Conservation (phyloP, 2,797 vertebrate species). For the Leptoclinus maculatus region DNA sequence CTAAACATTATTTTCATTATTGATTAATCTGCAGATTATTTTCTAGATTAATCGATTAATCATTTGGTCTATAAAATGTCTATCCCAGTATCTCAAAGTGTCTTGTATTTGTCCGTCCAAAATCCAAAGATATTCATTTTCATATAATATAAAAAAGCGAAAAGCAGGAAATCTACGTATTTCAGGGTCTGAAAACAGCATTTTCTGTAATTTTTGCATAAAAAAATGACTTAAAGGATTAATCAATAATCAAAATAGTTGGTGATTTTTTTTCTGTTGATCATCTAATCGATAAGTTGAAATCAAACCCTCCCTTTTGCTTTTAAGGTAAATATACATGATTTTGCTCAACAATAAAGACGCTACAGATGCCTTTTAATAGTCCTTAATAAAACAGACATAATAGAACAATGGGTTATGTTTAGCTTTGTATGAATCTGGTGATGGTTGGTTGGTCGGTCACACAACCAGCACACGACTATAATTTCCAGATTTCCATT, state of each 20-base stretch:
- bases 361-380: background rate
- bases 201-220: background rate
- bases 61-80: background rate
- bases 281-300: background rate
- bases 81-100: background rate
- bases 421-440: background rate
- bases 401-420: background rate
- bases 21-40: background rate
- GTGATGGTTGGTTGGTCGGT: background rate
- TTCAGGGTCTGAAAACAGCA: background rate
- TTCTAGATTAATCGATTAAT: background rate
- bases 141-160: background rate
- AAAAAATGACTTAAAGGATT: background rate
- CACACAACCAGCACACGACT: background rate
- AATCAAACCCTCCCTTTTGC: background rate
- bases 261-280: background rate
- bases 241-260: background rate
- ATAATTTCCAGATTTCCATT: background rate
- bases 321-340: background rate
- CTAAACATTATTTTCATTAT: background rate
- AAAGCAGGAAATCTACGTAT: background rate
- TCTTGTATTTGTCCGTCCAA: background rate
- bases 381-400: background rate
- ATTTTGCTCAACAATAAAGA: background rate
- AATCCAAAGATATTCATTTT: background rate